These are phyloP conservation scores for Graptemys geographica DNA, from an alignment of 2,797 vertebrate species.

Conservation along the genomic window DNA sequence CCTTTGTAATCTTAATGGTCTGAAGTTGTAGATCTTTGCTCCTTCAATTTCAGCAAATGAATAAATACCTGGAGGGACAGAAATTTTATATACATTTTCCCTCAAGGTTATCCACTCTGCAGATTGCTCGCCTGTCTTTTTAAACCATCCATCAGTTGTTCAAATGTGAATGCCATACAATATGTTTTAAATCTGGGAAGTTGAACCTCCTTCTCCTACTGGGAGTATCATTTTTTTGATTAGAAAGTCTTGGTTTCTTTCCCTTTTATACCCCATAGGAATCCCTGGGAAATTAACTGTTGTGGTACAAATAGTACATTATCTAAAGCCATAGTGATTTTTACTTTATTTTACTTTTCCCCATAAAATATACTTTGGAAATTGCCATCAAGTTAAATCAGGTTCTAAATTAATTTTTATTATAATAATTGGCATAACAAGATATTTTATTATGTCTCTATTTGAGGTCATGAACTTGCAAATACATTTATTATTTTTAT, in stretches of 20 bases:
- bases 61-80: slow-evolving; percentile 34
- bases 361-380: not conserved
- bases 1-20: slow-evolving; percentile 5
- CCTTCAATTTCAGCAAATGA: slow-evolving; percentile 47
- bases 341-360: not conserved
- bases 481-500: not conserved
- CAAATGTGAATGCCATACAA: slow-evolving; percentile 63
- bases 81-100: slow-evolving; percentile 51
- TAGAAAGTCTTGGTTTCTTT: not conserved
- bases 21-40: slow-evolving; percentile 12
- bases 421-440: not conserved
- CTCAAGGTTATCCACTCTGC: slow-evolving; percentile 48
- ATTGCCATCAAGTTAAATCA: not conserved
- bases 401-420: not conserved
- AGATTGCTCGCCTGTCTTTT: slow-evolving; percentile 56
- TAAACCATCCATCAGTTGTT: slow-evolving; percentile 53
- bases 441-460: not conserved
- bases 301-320: slow-evolving; percentile 5
- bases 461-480: not conserved
- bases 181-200: slow-evolving; percentile 67
- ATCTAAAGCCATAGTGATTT: not conserved
- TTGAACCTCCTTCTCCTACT: slow-evolving; percentile 56
- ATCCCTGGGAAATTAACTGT: slow-evolving; percentile 2
- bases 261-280: not conserved
- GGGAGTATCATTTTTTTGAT: slow-evolving; percentile 66